Percentiles rank a stretch among this genome's conserved stretches.
phyloP scores from a whole-genome alignment of 2,113 vertebrate species.

The Egretta garzetta region DNA sequence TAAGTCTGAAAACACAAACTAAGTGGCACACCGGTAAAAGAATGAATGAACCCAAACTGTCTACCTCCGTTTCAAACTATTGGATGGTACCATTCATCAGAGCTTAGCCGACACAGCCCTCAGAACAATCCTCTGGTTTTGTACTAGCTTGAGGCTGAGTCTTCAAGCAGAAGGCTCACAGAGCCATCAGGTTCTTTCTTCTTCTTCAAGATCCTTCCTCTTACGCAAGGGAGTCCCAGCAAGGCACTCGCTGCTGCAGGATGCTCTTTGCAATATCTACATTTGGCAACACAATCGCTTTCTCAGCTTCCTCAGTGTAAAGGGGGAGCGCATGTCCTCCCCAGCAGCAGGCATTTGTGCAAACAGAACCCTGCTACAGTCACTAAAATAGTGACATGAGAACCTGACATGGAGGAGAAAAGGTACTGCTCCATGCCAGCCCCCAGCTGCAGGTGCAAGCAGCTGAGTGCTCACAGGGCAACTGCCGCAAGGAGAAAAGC shows the following conservation, averaged over 20 bases:
- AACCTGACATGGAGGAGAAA: background rate
- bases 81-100: background rate
- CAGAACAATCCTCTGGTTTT: background rate
- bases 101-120: background rate
- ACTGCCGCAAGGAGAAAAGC: background rate
- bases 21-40: background rate
- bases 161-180: background rate
- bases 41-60: background rate
- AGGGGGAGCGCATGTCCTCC: background rate
- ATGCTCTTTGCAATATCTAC: background rate
- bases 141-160: background rate
- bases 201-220: background rate
- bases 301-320: background rate
- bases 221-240: background rate
- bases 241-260: background rate
- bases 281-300: background rate
- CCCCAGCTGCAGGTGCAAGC: background rate
- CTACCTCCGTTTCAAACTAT: background rate
- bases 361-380: background rate
- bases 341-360: background rate
- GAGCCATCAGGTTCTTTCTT: background rate
- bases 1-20: background rate
- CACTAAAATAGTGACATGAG: background rate
- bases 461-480: background rate
- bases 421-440: background rate